Evolutionary conservation across 2,888 invertebrate species (phyloP).

Genomic region (Anarsia innoxiella): DNA sequence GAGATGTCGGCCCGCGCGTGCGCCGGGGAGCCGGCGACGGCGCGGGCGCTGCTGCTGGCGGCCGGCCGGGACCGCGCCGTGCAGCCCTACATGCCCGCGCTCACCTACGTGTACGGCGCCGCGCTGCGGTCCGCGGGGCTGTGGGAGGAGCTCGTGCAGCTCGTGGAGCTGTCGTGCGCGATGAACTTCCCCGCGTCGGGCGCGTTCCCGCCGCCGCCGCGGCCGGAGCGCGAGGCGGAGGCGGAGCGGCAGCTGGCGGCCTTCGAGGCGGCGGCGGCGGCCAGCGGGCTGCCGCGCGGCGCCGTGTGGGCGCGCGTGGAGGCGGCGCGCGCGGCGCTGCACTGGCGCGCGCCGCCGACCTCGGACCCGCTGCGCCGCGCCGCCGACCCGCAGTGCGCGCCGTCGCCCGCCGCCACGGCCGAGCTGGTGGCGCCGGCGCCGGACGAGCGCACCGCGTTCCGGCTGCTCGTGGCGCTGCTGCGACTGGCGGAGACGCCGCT

Average conservation of each 20-base stretch:
- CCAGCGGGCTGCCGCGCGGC: slow-evolving; percentile 80
- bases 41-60: slow-evolving; percentile 24
- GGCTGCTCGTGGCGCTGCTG: slow-evolving; percentile 75
- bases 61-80: slow-evolving; percentile 21
- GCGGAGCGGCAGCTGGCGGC: slow-evolving; percentile 15
- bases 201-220: slow-evolving; percentile 22
- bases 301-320: slow-evolving; percentile 86
- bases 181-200: slow-evolving; percentile 72
- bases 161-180: slow-evolving; percentile 80
- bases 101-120: slow-evolving; percentile 35
- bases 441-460: too few relatives aligned
- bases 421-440: slow-evolving; percentile 82
- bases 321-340: slow-evolving; percentile 81
- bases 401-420: slow-evolving; percentile 79
- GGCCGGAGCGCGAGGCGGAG: slow-evolving; percentile 6
- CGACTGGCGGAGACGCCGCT: slow-evolving; percentile 71
- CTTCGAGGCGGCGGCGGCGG: slow-evolving; percentile 29
- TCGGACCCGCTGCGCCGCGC: slow-evolving; percentile 71
- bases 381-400: slow-evolving; percentile 80
- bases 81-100: slow-evolving; percentile 35
- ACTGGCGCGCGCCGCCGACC: slow-evolving; percentile 81
- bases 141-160: slow-evolving; percentile 84
- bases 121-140: slow-evolving; percentile 79
- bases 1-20: slow-evolving; percentile 27
- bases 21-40: slow-evolving; percentile 20